Evolutionary conservation across 2,113 vertebrate genomes (phyloP).

Genomic region (Echinops telfairi): DNA sequence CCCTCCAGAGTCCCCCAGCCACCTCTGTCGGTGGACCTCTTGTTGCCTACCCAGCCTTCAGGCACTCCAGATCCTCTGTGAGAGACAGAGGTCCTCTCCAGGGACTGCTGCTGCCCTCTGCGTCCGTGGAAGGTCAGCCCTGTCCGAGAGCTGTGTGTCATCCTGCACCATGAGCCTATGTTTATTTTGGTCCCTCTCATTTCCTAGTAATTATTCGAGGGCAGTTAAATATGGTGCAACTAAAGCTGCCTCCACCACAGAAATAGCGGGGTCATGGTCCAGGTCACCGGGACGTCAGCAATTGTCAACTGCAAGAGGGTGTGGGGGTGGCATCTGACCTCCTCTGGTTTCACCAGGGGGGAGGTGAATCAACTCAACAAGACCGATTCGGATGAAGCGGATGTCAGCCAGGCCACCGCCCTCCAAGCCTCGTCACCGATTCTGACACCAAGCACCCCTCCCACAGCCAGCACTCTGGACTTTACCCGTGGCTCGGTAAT

Average conservation of each 20-base stretch:
- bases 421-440: no score
- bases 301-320: not conserved
- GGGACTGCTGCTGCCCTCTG: not conserved
- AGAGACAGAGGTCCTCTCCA: no score
- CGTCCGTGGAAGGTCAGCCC: not conserved
- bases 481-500: no score
- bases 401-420: no score
- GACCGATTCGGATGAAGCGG: no score
- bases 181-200: not conserved
- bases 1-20: no score
- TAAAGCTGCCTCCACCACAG: not conserved
- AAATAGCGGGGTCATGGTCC: not conserved
- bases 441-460: no score
- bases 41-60: not conserved
- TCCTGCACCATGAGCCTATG: fast-evolving
- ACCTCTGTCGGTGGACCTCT: not conserved
- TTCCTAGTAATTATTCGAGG: not conserved
- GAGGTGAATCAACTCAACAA: no score
- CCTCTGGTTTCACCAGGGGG: no score
- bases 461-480: no score
- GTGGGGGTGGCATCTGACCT: no score
- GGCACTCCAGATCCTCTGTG: not conserved
- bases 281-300: not conserved
- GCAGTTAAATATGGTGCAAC: not conserved
- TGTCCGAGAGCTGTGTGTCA: not conserved